These are phyloP conservation scores for Gymnocheta viridis DNA, from an alignment of 2,888 invertebrate species.

Conservation along the genomic window DNA sequence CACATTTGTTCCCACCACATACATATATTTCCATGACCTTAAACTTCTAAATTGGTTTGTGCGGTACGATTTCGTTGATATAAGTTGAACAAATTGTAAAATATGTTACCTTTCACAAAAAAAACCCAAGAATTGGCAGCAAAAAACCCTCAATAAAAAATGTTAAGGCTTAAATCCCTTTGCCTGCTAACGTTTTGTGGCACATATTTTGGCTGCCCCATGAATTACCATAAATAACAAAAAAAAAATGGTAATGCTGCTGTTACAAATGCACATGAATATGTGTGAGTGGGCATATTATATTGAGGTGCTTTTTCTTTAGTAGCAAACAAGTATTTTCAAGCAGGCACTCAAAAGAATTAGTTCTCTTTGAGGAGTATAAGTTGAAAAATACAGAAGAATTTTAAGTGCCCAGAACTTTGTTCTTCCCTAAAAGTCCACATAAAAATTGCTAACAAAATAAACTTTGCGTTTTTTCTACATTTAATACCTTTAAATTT, in stretches of 20 bases:
- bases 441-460: not conserved
- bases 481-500: slow-evolving; percentile 4
- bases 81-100: slow-evolving; percentile 54
- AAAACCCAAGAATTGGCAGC: not conserved
- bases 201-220: slow-evolving; percentile 23
- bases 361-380: not conserved
- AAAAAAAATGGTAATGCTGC: slow-evolving; percentile 33
- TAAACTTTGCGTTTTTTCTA: not conserved
- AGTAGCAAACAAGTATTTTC: not conserved
- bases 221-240: slow-evolving; percentile 56
- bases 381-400: not conserved
- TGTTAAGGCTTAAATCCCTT: slow-evolving; percentile 31
- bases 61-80: not conserved
- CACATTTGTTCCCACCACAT: not conserved
- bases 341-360: not conserved
- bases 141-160: slow-evolving; percentile 16
- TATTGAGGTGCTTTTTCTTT: not conserved
- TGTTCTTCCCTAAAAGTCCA: not conserved
- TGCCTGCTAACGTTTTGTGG: slow-evolving; percentile 29
- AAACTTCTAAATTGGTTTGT: slow-evolving; percentile 2
- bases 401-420: not conserved
- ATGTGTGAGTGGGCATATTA: not conserved
- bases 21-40: slow-evolving; percentile 29
- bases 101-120: slow-evolving; percentile 42
- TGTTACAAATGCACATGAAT: not conserved